Evolutionary conservation across 35 echinoderm and acorn worm species (phyloP).

Genomic region (Patiria miniata): DNA sequence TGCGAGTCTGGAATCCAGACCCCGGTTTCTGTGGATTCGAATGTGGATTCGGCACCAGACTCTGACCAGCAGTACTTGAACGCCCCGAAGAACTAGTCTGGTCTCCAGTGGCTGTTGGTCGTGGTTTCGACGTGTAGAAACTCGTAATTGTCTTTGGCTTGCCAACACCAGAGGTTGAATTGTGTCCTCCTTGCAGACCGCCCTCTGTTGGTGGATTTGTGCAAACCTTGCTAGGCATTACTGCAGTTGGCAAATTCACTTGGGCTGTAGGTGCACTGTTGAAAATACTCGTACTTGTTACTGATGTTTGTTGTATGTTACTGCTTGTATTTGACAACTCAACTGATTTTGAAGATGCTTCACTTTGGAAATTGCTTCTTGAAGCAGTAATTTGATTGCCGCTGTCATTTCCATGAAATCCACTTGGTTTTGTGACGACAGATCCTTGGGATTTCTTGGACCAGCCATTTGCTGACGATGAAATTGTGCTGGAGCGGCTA

Average conservation of each 20-base stretch:
- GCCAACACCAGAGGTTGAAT: background rate
- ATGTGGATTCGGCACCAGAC: background rate
- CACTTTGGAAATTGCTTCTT: too few species aligned
- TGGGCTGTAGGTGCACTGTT: too few species aligned
- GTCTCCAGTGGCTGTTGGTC: background rate
- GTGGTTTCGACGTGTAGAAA: background rate
- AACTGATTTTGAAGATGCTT: too few species aligned
- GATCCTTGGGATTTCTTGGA: background rate
- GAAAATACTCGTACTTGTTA: too few species aligned
- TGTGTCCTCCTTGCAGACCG: background rate
- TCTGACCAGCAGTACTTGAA: background rate
- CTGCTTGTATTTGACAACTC: too few species aligned
- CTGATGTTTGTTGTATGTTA: too few species aligned
- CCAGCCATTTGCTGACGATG: background rate
- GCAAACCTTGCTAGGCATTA: too few species aligned
- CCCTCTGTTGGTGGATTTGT: constrained; percentile 1
- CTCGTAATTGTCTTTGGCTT: background rate
- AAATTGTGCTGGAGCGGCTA: background rate
- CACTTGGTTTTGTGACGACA: background rate
- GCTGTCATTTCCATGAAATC: background rate
- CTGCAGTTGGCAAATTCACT: too few species aligned
- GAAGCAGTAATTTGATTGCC: background rate
- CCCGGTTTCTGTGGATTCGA: background rate
- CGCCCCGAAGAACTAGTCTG: background rate
- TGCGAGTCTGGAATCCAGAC: background rate